Evolutionary conservation across 2,797 vertebrate genomes (phyloP).

Genomic region (Leptoclinus maculatus): DNA sequence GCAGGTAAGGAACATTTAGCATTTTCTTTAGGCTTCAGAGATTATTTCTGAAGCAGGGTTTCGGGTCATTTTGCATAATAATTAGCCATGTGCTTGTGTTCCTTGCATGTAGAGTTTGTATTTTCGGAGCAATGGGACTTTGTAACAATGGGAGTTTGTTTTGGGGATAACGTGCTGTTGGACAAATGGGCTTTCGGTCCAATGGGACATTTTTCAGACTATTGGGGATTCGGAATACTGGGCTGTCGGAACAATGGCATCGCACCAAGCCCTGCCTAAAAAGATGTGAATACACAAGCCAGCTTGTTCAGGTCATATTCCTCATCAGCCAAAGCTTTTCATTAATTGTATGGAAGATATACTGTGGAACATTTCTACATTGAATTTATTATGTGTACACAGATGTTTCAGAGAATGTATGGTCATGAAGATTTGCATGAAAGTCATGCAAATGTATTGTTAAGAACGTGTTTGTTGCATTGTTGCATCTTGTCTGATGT

Average conservation of each 20-base stretch:
- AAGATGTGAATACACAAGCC: background rate
- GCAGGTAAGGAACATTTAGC: conserved; percentile 37
- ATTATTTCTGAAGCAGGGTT: conserved; percentile 23
- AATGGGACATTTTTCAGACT: background rate
- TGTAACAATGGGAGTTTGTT: background rate
- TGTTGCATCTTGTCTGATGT: conserved; percentile 42
- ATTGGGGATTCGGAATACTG: background rate
- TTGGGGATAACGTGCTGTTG: background rate
- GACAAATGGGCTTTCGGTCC: background rate
- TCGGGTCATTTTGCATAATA: background rate
- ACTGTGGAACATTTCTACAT: background rate
- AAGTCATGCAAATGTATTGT: background rate
- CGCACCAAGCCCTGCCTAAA: background rate
- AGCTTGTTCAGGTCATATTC: background rate
- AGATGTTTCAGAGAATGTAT: background rate
- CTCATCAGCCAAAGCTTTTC: background rate
- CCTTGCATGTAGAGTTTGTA: background rate
- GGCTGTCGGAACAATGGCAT: background rate
- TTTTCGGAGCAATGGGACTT: background rate
- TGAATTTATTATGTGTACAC: background rate
- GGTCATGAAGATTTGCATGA: background rate
- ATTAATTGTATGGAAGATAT: too few relatives aligned
- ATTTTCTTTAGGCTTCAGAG: conserved; percentile 27
- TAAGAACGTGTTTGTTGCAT: background rate
- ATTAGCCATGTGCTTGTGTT: background rate